Evolutionary conservation across 2,888 invertebrate genomes (phyloP).

Genomic region (Cheilosia vernalis): DNA sequence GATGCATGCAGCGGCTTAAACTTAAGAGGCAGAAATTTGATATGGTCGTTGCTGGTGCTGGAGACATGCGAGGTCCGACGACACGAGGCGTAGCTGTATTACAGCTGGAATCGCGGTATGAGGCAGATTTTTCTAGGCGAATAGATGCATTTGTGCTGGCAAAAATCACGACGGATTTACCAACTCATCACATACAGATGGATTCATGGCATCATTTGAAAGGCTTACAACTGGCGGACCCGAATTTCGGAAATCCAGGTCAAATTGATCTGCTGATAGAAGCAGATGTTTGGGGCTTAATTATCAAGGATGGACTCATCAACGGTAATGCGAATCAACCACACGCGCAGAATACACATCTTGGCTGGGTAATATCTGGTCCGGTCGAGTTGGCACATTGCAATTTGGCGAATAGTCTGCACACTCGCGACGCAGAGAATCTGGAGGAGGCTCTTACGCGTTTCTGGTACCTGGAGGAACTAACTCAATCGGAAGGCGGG

Average conservation of each 20-base stretch:
- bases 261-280: conserved; percentile 28
- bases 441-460: not conserved
- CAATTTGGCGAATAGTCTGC: no score
- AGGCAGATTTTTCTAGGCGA: conserved; percentile 22
- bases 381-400: no score
- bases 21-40: no score
- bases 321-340: conserved; percentile 30
- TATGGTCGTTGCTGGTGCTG: conserved; percentile 27
- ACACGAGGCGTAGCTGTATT: conserved; percentile 20
- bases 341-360: conserved; percentile 46
- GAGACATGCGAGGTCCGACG: conserved; percentile 30
- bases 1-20: no score
- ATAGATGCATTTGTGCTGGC: conserved; percentile 15
- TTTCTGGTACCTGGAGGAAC: no score
- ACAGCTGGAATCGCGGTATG: not conserved
- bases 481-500: no score
- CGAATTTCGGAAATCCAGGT: not conserved
- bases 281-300: conserved; percentile 22
- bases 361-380: not conserved
- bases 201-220: conserved; percentile 24
- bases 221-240: not conserved
- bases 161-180: conserved; percentile 20
- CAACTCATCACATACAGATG: conserved; percentile 3
- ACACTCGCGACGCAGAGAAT: no score
- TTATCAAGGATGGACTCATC: conserved; percentile 18